Conservation (phyloP, 1,140 invertebrate species). For the Aphelenchoides besseyi region DNA sequence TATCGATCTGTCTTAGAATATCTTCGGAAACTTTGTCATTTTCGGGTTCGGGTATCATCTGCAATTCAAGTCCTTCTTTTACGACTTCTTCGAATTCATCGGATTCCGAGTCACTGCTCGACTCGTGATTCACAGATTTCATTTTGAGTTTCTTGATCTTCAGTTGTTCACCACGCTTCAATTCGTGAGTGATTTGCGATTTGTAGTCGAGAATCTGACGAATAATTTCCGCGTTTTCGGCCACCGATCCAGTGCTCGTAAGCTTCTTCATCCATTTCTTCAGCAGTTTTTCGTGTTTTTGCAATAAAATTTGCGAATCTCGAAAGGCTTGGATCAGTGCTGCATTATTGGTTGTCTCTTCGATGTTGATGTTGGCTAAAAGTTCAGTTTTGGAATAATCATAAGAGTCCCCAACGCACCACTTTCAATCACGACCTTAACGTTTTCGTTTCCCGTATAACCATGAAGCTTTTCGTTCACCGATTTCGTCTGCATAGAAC, state of each 20-base stretch:
- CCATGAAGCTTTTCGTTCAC: constrained; percentile 23
- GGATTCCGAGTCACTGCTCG: not conserved
- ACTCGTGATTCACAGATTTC: not conserved
- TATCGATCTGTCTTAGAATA: constrained; percentile 38
- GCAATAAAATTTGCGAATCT: constrained; percentile 24
- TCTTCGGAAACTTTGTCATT: constrained; percentile 26
- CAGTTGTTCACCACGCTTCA: constrained; percentile 36
- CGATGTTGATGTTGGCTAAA: constrained; percentile 13
- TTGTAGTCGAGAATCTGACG: constrained; percentile 31
- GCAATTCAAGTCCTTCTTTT: not conserved
- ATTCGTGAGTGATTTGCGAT: constrained; percentile 26
- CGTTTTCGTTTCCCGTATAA: constrained; percentile 27
- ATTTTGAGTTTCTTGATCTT: constrained; percentile 24
- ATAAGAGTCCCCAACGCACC: constrained; percentile 11
- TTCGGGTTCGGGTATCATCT: not conserved
- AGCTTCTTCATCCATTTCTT: constrained; percentile 43
- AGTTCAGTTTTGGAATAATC: not conserved
- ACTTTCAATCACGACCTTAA: constrained; percentile 19
- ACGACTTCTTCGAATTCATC: constrained; percentile 23
- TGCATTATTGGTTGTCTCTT: constrained; percentile 28
- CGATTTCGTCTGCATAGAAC: not conserved
- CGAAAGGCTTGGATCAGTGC: constrained; percentile 30
- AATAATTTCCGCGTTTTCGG: constrained; percentile 19
- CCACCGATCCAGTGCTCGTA: constrained; percentile 25
- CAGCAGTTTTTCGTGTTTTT: constrained; percentile 16